These are phyloP conservation scores for Toxostoma redivivum DNA, from an alignment of 2,113 vertebrate species.

Conservation along the genomic window DNA sequence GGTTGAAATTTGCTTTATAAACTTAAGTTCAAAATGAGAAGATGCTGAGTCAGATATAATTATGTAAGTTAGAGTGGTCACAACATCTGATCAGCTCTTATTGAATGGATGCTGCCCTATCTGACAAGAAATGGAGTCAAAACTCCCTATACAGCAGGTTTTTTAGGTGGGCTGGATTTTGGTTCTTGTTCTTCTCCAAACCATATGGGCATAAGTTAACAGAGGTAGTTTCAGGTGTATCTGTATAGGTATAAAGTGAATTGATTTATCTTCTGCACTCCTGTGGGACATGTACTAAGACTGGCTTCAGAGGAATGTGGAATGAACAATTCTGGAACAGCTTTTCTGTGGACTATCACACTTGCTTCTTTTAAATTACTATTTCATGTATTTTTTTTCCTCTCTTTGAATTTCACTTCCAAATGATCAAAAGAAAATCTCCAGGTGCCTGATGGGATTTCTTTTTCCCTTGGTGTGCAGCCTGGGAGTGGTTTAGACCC, in stretches of 20 bases:
- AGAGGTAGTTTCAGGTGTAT: neutral
- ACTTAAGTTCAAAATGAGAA: neutral
- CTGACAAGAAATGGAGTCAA: neutral
- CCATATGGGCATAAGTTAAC: neutral
- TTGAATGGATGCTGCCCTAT: neutral
- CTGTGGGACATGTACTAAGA: neutral
- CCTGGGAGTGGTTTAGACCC: neutral
- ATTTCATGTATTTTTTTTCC: neutral
- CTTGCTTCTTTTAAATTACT: neutral
- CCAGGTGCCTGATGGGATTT: neutral
- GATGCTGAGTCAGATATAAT: neutral
- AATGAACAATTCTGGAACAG: neutral
- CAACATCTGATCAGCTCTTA: neutral
- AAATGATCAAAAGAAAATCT: neutral
- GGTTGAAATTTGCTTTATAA: neutral
- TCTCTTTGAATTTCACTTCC: neutral
- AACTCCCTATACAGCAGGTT: fast-evolving
- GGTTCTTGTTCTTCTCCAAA: neutral
- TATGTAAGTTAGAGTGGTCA: neutral
- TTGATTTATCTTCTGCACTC: neutral
- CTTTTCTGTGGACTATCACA: neutral
- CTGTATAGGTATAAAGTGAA: neutral
- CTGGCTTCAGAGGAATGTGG: neutral
- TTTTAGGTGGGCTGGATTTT: neutral
- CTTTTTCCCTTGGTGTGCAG: neutral